Evolutionary conservation across 2,113 vertebrate species (phyloP).

Genomic region (Tympanuchus pallidicinctus): DNA sequence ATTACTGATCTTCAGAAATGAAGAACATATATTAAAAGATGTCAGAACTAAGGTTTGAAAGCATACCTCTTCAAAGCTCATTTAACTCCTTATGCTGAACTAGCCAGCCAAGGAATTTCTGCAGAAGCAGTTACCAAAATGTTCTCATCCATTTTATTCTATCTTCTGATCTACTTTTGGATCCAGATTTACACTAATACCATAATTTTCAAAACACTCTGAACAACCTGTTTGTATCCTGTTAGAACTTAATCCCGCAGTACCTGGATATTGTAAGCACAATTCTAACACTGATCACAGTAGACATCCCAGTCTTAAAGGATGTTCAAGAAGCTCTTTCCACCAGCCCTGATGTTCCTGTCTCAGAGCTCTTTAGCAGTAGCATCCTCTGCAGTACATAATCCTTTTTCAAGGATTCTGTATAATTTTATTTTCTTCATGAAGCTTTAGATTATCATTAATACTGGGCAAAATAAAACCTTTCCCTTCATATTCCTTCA

Average conservation of each 20-base stretch:
- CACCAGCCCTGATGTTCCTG: background rate
- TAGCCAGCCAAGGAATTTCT: background rate
- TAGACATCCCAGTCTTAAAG: background rate
- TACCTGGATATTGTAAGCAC: background rate
- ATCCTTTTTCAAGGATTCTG: background rate
- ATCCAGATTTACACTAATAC: background rate
- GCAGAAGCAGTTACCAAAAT: background rate
- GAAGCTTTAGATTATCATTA: background rate
- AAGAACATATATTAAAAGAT: background rate
- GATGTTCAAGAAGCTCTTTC: background rate
- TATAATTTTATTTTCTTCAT: background rate
- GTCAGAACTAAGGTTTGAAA: background rate
- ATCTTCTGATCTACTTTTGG: background rate
- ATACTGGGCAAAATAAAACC: background rate
- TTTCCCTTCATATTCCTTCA: background rate
- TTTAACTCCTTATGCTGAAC: background rate
- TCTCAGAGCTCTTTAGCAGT: background rate
- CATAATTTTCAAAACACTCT: background rate
- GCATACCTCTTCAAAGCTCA: background rate
- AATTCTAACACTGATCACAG: background rate
- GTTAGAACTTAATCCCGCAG: background rate
- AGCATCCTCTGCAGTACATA: background rate
- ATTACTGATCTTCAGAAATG: background rate
- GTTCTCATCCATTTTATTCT: background rate
- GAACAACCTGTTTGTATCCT: background rate